phyloP scores from a whole-genome alignment of 2,113 vertebrate species.

The Galbula dea region DNA sequence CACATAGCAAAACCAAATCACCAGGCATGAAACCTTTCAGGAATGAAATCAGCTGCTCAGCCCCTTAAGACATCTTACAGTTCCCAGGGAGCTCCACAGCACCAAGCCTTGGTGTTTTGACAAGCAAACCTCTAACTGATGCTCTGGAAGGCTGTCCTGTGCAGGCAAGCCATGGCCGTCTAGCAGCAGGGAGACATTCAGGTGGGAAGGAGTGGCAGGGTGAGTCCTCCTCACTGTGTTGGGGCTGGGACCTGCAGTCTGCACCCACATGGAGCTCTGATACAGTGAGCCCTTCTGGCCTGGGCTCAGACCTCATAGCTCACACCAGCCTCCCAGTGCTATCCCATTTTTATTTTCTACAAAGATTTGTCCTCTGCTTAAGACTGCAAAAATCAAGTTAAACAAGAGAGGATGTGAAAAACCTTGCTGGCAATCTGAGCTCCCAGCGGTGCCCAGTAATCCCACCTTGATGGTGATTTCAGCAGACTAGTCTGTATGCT shows the following conservation, averaged over 20 bases:
- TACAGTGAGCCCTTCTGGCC: fast-evolving
- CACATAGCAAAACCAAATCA: background rate
- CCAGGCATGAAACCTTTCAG: background rate
- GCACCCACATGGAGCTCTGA: fast-evolving
- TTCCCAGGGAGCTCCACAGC: background rate
- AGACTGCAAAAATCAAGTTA: background rate
- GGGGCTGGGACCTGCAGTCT: background rate
- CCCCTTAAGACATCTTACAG: background rate
- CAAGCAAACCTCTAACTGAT: background rate
- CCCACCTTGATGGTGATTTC: background rate
- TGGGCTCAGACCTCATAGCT: background rate
- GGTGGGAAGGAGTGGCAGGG: background rate
- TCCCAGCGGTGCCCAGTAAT: background rate
- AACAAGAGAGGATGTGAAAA: background rate
- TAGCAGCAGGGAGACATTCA: background rate
- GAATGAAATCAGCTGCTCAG: background rate
- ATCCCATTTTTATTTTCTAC: background rate
- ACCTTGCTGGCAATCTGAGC: background rate
- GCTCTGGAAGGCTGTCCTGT: background rate
- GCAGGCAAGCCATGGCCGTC: background rate
- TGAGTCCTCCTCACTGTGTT: fast-evolving
- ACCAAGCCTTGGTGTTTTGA: background rate
- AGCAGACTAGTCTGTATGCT: background rate
- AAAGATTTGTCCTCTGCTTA: background rate
- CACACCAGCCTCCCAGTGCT: fast-evolving